phyloP scores from a whole-genome alignment of 2,797 vertebrate genomes.

The Acanthurus lineatus region DNA sequence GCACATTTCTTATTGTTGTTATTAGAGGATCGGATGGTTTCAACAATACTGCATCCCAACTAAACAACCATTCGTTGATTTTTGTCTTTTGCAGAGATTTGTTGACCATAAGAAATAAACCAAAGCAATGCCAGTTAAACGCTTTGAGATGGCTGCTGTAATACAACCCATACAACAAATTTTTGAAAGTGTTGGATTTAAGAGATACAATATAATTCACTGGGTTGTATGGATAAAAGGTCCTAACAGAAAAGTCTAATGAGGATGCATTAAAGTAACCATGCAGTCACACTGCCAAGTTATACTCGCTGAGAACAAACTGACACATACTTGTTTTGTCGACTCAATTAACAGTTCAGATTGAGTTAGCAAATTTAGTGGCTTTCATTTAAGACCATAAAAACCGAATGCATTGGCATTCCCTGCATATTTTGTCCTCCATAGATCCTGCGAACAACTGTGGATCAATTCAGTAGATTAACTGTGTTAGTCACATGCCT shows the following conservation, averaged over 20 bases:
- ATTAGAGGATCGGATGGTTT: too few relatives aligned
- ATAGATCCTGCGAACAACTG: constrained; percentile 34
- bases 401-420: not conserved
- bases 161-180: too few relatives aligned
- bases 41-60: too few relatives aligned
- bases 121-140: not conserved
- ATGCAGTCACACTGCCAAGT: not conserved
- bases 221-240: not conserved
- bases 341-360: not conserved
- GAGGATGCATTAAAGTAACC: not conserved
- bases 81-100: not conserved
- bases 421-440: constrained; percentile 16
- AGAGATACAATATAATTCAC: not conserved
- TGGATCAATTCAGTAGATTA: constrained; percentile 40
- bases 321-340: not conserved
- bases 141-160: too few relatives aligned
- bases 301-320: not conserved
- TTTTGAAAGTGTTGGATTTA: too few relatives aligned
- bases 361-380: not conserved
- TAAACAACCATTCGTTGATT: too few relatives aligned
- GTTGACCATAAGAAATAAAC: not conserved
- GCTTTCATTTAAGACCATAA: constrained; percentile 8
- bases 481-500: constrained; percentile 15
- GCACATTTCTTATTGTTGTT: not conserved
- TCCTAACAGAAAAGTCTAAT: not conserved